Percentiles rank a stretch among this genome's conserved stretches.
phyloP scores from a whole-genome alignment of 2,888 invertebrate genomes.

The Cerastis rubricosa region DNA sequence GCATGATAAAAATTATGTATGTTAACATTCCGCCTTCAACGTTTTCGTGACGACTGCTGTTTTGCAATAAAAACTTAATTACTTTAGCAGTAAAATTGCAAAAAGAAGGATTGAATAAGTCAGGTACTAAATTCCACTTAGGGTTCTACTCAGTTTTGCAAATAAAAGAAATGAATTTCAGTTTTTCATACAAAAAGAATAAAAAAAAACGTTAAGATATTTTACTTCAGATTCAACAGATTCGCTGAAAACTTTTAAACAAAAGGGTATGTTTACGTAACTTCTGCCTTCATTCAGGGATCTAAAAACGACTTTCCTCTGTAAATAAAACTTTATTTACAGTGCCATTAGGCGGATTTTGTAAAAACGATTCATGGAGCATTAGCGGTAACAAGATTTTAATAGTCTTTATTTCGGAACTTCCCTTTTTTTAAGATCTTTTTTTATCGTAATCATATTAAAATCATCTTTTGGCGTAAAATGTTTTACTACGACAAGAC shows the following conservation, averaged over 20 bases:
- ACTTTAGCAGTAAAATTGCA: neutral
- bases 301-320: slow-evolving; percentile 42
- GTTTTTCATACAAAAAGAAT: slow-evolving; percentile 15
- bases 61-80: neutral
- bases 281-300: slow-evolving; percentile 40
- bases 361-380: slow-evolving; percentile 46
- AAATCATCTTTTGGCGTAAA: neutral
- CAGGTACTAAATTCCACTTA: slow-evolving; percentile 7
- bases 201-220: slow-evolving; percentile 33
- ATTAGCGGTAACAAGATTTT: slow-evolving; percentile 56
- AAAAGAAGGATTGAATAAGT: slow-evolving; percentile 5
- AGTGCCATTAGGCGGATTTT: slow-evolving; percentile 43
- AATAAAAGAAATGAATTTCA: slow-evolving; percentile 42
- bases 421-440: neutral
- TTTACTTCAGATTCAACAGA: slow-evolving; percentile 42
- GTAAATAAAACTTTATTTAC: slow-evolving; percentile 52
- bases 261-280: slow-evolving; percentile 59
- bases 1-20: neutral
- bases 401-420: slow-evolving; percentile 30
- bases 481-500: neutral
- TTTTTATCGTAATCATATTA: neutral
- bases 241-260: slow-evolving; percentile 50
- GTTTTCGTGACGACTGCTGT: neutral
- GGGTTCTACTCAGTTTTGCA: slow-evolving; percentile 24
- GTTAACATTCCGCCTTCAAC: neutral